Base-by-base conservation (phyloP, 1,140 invertebrate genomes). In the Caerostris extrusa region DNA sequence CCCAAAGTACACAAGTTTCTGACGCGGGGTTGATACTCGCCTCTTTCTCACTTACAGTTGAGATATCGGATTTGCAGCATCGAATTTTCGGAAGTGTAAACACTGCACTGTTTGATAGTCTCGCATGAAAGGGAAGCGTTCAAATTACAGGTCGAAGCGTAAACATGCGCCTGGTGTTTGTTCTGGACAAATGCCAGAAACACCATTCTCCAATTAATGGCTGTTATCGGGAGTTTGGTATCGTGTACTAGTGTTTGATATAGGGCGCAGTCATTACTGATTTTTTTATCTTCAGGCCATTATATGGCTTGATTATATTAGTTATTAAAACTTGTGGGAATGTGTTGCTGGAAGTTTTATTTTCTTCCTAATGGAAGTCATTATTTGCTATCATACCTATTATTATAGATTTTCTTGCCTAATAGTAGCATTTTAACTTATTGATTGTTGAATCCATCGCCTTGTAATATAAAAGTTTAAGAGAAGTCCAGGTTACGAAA, bases 81-180 rank as follows among this genome's bases (percentile, higher is more conserved):
- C n/a, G 86, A 55, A 88, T 64, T 88, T 88, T 67, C 86, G 19
- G 10, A 55, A 88, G 60, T 88, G 86, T 88, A 88, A 88, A 88
- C 34, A 61, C 7, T 12, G 50, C 19, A 19, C 50, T 64, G 8
- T 67, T 88, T 55, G 34, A 64, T 67, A 53, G 60, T 88, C 8
- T 85, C 55, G 8, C 56, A 19, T 60, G 83, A 60, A 60, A 57
- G 83, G 14, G 56, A n/a, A 60, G 56, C n/a, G 4, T 34, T 85
- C 10, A 88, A 88, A 67, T 88, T 88, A 19, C 86, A 64, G 60
- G 86, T 64, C 19, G 19, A 19, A 88, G 19, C 58, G 19, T 57
- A 88, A 88, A 88, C 86, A 64, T 10, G 86, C n/a, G 60, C 56
- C 61, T 55, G n/a, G n/a, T 67, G 60, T 88, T 88, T 34, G 34